Percentiles rank a stretch among this genome's conserved stretches.
These are phyloP conservation scores for Helostoma temminkii DNA, from an alignment of 2,797 vertebrate genomes.

Conservation along the genomic window DNA sequence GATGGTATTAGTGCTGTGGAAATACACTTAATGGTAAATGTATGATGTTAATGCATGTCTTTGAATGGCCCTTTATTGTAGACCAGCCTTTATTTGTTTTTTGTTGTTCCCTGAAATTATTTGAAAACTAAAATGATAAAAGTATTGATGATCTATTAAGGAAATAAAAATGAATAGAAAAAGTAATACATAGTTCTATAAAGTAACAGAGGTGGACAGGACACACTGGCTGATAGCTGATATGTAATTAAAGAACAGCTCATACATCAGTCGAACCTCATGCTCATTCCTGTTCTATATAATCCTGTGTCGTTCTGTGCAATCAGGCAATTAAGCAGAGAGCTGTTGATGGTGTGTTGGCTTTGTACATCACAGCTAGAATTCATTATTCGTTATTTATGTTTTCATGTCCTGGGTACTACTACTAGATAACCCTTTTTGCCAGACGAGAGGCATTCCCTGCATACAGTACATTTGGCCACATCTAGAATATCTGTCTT, in stretches of 20 bases:
- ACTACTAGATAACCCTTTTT: background rate
- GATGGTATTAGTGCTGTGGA: background rate
- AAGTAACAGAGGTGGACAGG: background rate
- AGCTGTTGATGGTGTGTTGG: constrained; percentile 4
- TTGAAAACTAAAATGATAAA: too few species aligned
- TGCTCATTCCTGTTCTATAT: too few species aligned
- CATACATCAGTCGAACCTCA: background rate
- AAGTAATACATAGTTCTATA: too few species aligned
- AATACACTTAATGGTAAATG: background rate
- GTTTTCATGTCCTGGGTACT: constrained; percentile 18
- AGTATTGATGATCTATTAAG: background rate
- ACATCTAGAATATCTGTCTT: constrained; percentile 57
- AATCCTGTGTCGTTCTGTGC: too few species aligned
- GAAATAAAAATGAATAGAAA: background rate
- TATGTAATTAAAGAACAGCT: background rate
- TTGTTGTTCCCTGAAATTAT: too few species aligned
- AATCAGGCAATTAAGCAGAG: constrained; percentile 5
- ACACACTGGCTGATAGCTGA: background rate
- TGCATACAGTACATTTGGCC: constrained; percentile 27
- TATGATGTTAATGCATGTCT: background rate
- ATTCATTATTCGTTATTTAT: constrained; percentile 8
- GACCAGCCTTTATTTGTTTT: too few species aligned
- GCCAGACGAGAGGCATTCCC: background rate
- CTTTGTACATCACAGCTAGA: constrained; percentile 6
- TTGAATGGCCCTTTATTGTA: background rate